A percentile compares a stretch with the other conserved stretches of the same genome.
Conservation (phyloP, 2,797 vertebrate genomes). For the Poeciliopsis paucimaculata region DNA sequence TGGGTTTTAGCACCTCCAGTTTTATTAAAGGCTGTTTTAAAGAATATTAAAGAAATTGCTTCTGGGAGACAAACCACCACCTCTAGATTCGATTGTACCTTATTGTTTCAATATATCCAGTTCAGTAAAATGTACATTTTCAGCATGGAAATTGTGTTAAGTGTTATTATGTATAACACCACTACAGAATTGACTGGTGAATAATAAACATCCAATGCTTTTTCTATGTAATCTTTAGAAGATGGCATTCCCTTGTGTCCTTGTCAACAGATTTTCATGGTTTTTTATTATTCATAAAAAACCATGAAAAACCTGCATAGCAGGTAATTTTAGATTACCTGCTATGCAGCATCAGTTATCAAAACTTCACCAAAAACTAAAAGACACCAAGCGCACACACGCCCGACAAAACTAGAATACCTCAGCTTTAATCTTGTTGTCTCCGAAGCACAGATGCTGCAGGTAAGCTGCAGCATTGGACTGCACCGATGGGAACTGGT, state of each 20-base stretch:
- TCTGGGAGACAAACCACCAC: constrained; percentile 46
- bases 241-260: not conserved
- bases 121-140: constrained; percentile 30
- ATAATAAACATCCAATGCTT: not conserved
- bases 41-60: constrained; percentile 32
- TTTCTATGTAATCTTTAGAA: not conserved
- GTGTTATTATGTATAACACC: constrained; percentile 35
- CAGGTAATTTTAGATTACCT: constrained; percentile 15
- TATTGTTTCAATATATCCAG: constrained; percentile 44
- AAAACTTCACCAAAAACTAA: constrained; percentile 10
- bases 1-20: not conserved
- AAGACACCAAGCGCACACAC: constrained; percentile 3
- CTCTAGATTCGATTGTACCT: not conserved
- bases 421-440: constrained; percentile 99
- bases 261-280: not conserved
- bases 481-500: constrained; percentile 98
- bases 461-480: constrained; percentile 98
- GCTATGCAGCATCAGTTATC: constrained; percentile 12
- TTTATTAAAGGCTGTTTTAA: not conserved
- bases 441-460: constrained; percentile 98
- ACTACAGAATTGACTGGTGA: not conserved
- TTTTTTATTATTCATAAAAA: constrained; percentile 16
- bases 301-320: too few relatives aligned
- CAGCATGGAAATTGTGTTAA: constrained; percentile 22
- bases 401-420: constrained; percentile 87